Base-by-base conservation (phyloP, 2,888 invertebrate genomes). In the Dolichomitus sp. region DNA sequence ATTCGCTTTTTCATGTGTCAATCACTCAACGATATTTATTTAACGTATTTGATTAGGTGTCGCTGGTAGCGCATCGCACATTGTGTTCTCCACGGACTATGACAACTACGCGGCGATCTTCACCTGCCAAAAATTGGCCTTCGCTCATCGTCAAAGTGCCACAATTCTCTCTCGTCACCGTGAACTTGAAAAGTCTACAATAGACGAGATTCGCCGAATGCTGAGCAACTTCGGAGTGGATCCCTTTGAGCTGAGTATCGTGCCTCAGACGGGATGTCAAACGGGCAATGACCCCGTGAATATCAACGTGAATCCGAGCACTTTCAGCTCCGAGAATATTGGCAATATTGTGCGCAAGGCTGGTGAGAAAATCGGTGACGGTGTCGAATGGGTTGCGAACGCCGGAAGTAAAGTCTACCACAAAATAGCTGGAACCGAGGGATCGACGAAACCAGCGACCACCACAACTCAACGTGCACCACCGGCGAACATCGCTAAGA, bases 121-220 rank as follows among this genome's bases (percentile, higher is more conserved):
- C 93, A 97, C 97, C 0, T 97, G 97, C 89, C 97, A 97, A 93
- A 96, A 96, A 89, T 90, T 97, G 14, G 95, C 96, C 0, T 96
- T 97, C 87, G 96, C 96, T 0, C 96, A 97, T 92, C 95, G 97
- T 4, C 96, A 96, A 83, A 97, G 97, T 0, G 97, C 97, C 0
- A 97, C 97, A 70, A 97, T 98, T 84, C 94, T 97, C n/a, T 97
- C 97, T 0, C 95, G 97, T 69, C 95, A 94, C 19, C 96, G 96
- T 85, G 96, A 96, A 48, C 94, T 97, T 66, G 97, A 97, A 86
- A 96, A 95, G 91, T 95, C 95, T 66, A 96, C 95, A 84, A 88
- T 97, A 7, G 97, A 97, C 86, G 96, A 97, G 95, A 93, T 97
- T 90, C 96, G 97, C 30, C 94, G 95, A 17, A 95, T 95, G 87